phyloP scores from a whole-genome alignment of 2,113 vertebrate species.

The Ptilonorhynchus violaceus region DNA sequence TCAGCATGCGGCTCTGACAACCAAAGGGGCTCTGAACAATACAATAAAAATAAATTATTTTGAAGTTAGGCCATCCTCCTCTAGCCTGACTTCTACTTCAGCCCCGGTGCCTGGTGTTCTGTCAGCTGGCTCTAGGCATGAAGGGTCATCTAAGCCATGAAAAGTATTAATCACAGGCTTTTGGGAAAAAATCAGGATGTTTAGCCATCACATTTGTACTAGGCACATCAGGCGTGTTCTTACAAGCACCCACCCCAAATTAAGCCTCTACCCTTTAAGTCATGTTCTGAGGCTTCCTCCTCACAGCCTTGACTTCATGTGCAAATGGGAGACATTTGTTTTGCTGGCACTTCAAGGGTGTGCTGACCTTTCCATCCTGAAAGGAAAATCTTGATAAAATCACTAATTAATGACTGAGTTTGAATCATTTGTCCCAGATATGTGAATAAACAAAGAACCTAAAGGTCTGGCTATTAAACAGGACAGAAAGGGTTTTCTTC shows the following conservation, averaged over 20 bases:
- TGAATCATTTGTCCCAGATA: conserved; percentile 22
- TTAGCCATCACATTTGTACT: background rate
- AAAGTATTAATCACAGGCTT: background rate
- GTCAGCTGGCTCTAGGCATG: background rate
- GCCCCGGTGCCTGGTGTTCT: background rate
- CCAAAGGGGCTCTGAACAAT: background rate
- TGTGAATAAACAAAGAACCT: conserved; percentile 14
- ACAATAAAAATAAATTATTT: background rate
- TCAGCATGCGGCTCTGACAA: background rate
- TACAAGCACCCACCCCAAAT: background rate
- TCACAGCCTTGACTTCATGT: conserved; percentile 24
- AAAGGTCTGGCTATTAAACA: conserved; percentile 45
- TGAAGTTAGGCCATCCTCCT: background rate
- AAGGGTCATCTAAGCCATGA: background rate
- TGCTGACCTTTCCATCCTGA: conserved; percentile 58
- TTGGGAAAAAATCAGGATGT: background rate
- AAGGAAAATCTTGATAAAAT: conserved; percentile 53
- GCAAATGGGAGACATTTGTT: conserved; percentile 12
- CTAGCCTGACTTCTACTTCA: background rate
- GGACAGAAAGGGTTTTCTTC: conserved; percentile 3
- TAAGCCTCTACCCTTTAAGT: background rate
- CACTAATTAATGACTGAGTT: conserved; percentile 22
- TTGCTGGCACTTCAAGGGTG: conserved; percentile 2
- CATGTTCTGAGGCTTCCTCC: background rate
- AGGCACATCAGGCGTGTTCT: background rate